phyloP scores from a whole-genome alignment of 2,797 vertebrate genomes.

The Prionace glauca region DNA sequence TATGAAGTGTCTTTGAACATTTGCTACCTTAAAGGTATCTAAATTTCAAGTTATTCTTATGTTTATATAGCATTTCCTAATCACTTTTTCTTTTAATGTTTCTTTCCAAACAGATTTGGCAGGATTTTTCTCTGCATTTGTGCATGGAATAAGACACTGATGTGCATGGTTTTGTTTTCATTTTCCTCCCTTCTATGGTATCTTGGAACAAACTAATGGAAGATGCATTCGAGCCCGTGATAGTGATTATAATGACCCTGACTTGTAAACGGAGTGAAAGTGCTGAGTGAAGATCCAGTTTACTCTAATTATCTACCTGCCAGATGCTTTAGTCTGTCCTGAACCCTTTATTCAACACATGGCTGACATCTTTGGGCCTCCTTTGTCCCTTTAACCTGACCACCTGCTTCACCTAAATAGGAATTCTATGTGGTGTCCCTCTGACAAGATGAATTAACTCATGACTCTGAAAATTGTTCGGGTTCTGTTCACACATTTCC shows the following conservation, averaged over 20 bases:
- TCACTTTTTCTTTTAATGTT: neutral
- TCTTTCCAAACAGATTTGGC: neutral
- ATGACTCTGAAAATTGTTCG: neutral
- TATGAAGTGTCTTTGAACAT: neutral
- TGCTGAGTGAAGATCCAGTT: neutral
- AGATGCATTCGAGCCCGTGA: neutral
- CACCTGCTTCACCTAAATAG: neutral
- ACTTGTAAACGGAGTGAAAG: neutral
- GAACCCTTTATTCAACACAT: neutral
- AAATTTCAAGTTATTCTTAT: neutral
- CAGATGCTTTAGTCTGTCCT: neutral
- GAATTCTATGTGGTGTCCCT: neutral
- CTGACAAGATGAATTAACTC: neutral
- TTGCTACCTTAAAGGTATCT: neutral
- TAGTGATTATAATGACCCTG: neutral
- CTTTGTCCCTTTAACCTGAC: neutral
- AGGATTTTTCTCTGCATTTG: neutral
- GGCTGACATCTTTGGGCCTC: neutral
- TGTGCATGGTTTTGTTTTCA: neutral
- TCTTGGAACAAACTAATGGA: neutral
- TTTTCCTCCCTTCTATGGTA: neutral
- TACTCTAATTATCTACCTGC: neutral
- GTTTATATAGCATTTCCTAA: neutral
- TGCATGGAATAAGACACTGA: neutral
- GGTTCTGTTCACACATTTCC: neutral